phyloP scores from a whole-genome alignment of 2,113 vertebrate genomes.

The Cyprinodon variegatus region DNA sequence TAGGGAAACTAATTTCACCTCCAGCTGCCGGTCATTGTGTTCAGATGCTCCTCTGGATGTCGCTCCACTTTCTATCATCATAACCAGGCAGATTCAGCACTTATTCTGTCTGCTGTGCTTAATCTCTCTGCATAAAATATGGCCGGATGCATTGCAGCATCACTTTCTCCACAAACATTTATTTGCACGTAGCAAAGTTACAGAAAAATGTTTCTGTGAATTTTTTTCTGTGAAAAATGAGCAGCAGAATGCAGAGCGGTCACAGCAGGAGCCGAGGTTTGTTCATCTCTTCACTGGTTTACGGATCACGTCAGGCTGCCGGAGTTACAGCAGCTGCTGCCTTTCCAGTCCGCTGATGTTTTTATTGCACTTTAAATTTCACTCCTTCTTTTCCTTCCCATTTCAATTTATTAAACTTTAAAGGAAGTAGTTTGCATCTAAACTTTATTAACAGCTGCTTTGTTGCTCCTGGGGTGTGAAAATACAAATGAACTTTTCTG shows the following conservation, averaged over 20 bases:
- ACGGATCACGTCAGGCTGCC: slow-evolving; percentile 7
- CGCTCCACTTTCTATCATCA: slow-evolving; percentile 10
- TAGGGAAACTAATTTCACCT: background rate
- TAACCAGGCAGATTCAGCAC: background rate
- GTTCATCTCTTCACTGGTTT: background rate
- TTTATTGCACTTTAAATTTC: background rate
- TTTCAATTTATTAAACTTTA: no score
- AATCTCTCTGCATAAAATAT: slow-evolving; percentile 56
- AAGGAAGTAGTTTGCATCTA: no score
- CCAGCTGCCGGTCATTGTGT: background rate
- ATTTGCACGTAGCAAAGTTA: slow-evolving; percentile 10
- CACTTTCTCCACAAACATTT: slow-evolving; percentile 18
- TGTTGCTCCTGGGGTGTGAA: no score
- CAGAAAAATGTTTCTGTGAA: slow-evolving; percentile 14
- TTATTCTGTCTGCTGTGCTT: slow-evolving; percentile 22
- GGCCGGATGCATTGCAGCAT: background rate
- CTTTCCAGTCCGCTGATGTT: background rate
- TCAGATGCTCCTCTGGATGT: slow-evolving; percentile 18
- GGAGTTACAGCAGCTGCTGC: slow-evolving; percentile 12
- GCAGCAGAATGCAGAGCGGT: background rate
- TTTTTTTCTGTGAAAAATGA: slow-evolving; percentile 6
- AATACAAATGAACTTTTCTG: no score
- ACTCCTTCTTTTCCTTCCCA: no score
- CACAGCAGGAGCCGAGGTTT: slow-evolving; percentile 9
- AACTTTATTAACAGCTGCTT: no score